These are phyloP conservation scores for Mellivora capensis DNA, from an alignment of 2,113 vertebrate species.

Conservation along the genomic window DNA sequence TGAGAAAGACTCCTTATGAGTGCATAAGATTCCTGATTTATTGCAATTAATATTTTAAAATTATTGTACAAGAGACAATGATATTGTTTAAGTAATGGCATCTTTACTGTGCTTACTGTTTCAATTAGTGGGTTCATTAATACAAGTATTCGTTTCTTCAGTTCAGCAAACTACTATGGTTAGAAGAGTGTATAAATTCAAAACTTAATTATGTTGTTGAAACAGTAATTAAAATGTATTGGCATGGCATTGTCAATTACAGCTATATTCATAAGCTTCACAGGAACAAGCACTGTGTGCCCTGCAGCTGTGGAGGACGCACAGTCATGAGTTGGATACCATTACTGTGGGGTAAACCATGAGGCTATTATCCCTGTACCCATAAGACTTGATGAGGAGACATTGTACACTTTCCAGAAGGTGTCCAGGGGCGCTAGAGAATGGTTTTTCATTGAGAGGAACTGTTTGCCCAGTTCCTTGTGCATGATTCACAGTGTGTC, in stretches of 20 bases:
- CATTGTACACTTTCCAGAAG: neutral
- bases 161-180: constrained; percentile 70
- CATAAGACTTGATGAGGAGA: neutral
- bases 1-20: neutral
- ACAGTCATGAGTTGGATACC: neutral
- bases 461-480: neutral
- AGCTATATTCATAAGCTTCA: constrained; percentile 68
- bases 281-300: neutral
- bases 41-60: constrained; percentile 30
- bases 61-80: neutral
- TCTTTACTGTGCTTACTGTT: constrained; percentile 68
- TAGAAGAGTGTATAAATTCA: constrained; percentile 74
- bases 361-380: neutral
- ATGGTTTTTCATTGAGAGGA: neutral
- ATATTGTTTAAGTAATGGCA: constrained; percentile 54
- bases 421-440: neutral
- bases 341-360: neutral
- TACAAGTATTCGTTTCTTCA: constrained; percentile 73
- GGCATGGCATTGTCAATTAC: constrained; percentile 75
- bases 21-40: neutral
- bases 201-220: constrained; percentile 78
- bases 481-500: fast-evolving
- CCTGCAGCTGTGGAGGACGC: neutral
- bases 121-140: constrained; percentile 79
- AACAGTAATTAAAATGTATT: constrained; percentile 80